phyloP scores from a whole-genome alignment of 2,113 vertebrate genomes.

The Mungos mungo region DNA sequence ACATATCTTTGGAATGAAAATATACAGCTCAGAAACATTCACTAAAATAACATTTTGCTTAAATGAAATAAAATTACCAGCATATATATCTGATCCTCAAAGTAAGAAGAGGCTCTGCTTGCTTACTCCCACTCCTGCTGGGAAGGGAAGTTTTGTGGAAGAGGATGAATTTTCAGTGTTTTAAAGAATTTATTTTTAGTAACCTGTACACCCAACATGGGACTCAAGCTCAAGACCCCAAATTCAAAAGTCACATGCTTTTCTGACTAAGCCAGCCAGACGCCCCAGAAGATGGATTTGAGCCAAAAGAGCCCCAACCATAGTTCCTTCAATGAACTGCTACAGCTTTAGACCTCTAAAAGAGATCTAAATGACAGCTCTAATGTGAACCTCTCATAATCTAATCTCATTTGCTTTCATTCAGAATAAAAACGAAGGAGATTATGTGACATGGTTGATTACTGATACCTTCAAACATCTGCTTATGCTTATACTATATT shows the following conservation, averaged over 20 bases:
- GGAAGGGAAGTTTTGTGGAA: not conserved
- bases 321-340: not conserved
- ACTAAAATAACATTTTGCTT: not conserved
- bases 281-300: not conserved
- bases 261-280: not conserved
- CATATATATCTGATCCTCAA: not conserved
- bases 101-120: not conserved
- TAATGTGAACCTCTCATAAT: not conserved
- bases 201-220: not conserved
- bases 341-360: not conserved
- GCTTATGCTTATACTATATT: not conserved
- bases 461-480: not conserved
- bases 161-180: not conserved
- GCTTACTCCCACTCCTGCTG: not conserved
- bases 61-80: not conserved
- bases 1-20: not conserved
- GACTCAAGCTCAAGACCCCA: not conserved
- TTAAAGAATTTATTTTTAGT: not conserved
- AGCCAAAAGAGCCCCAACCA: not conserved
- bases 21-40: not conserved
- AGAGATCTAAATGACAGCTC: not conserved
- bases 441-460: not conserved
- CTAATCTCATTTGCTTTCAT: not conserved
- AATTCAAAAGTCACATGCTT: not conserved
- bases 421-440: not conserved